Conservation (phyloP, 2,797 vertebrate species). For the Danio albolineatus region DNA sequence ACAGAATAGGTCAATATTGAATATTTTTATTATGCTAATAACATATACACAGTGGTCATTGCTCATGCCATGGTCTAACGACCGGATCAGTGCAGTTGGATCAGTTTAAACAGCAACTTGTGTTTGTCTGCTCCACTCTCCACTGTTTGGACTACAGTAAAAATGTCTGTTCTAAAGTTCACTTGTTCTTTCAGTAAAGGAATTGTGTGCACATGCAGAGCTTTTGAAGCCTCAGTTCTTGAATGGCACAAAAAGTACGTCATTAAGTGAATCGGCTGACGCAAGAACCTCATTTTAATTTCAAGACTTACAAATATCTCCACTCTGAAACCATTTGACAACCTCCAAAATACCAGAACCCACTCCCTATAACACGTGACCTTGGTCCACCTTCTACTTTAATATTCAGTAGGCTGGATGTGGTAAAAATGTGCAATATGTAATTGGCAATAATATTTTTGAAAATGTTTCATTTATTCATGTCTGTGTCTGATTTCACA, state of each 20-base stretch:
- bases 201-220: not conserved
- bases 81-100: not conserved
- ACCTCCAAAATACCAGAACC: conserved; percentile 34
- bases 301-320: conserved; percentile 10
- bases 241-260: not conserved
- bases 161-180: not conserved
- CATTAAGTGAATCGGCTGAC: conserved; percentile 3
- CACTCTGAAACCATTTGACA: not conserved
- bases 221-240: conserved; percentile 13
- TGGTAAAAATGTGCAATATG: not conserved
- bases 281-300: conserved; percentile 32
- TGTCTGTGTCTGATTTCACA: no score
- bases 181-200: conserved; percentile 29
- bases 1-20: no score
- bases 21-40: no score
- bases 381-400: not conserved
- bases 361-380: not conserved
- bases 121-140: conserved; percentile 1
- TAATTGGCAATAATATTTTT: no score
- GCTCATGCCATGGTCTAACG: not conserved
- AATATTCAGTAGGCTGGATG: not conserved
- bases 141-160: not conserved
- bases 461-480: no score
- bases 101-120: not conserved
- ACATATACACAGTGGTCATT: no score